phyloP scores from a whole-genome alignment of 2,113 vertebrate genomes.

The Zapus hudsonius region DNA sequence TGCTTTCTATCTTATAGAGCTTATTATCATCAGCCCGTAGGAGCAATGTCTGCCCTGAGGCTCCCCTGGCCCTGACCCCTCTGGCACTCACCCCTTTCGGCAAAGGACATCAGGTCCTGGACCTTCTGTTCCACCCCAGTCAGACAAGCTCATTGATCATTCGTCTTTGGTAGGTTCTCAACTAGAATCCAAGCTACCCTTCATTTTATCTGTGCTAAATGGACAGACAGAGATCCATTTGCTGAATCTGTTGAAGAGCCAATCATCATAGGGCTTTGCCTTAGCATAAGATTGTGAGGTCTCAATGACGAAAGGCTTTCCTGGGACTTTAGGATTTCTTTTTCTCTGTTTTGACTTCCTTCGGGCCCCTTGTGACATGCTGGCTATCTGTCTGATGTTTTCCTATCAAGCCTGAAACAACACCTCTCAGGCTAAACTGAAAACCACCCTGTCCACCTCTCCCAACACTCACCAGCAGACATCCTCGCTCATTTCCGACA shows the following conservation, averaged over 20 bases:
- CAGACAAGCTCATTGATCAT: not conserved
- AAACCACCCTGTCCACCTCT: not conserved
- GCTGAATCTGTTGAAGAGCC: not conserved
- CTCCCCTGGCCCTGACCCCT: not conserved
- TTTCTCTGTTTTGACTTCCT: not conserved
- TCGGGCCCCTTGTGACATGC: not conserved
- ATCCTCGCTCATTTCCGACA: not conserved
- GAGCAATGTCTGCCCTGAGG: not conserved
- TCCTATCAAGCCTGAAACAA: not conserved
- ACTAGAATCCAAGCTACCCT: accelerated
- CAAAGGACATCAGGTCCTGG: not conserved
- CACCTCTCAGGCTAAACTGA: not conserved
- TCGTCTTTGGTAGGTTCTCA: not conserved
- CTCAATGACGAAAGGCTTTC: not conserved
- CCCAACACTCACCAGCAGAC: not conserved
- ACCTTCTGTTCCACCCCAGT: not conserved
- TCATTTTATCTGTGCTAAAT: not conserved
- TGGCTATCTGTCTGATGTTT: not conserved
- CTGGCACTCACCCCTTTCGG: not conserved
- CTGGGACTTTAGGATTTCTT: not conserved
- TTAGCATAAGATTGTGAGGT: not conserved
- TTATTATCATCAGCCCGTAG: not conserved
- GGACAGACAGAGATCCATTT: not conserved
- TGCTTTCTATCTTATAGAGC: not conserved
- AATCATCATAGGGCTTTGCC: not conserved